Evolutionary conservation across 2,888 invertebrate species (phyloP).

Genomic region (Drosophila villosipedis): DNA sequence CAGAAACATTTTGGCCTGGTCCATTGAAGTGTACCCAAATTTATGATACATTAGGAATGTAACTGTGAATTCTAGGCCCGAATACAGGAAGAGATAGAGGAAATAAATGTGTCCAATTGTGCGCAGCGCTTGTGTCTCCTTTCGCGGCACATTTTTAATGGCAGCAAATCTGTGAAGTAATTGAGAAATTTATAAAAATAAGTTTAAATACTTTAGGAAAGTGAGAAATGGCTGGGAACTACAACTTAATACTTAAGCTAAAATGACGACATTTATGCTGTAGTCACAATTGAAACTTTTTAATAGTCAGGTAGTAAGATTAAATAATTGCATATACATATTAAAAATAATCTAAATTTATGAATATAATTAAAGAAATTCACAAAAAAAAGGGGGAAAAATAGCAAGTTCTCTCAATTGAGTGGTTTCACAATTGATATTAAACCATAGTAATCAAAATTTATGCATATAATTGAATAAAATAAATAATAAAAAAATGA

Average conservation of each 20-base stretch:
- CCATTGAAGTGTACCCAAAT: conserved; percentile 96
- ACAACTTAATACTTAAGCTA: background rate
- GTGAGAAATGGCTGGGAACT: background rate
- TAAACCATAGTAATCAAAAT: background rate
- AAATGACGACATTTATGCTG: background rate
- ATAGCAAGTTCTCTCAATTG: background rate
- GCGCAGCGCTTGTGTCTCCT: conserved; percentile 89
- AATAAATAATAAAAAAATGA: background rate
- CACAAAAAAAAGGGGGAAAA: background rate
- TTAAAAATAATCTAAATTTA: background rate
- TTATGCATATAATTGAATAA: background rate
- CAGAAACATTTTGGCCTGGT: conserved; percentile 99
- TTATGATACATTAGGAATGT: conserved; percentile 97
- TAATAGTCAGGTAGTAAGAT: background rate
- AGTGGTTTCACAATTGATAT: background rate
- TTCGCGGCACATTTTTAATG: conserved; percentile 88
- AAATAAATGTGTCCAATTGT: conserved; percentile 93
- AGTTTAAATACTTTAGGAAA: background rate
- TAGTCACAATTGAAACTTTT: background rate
- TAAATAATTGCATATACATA: background rate
- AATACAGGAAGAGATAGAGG: conserved; percentile 96
- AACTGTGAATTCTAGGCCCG: conserved; percentile 98
- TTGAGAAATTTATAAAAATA: background rate
- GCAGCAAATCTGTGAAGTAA: conserved; percentile 87
- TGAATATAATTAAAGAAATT: background rate